Evolutionary conservation across 2,888 invertebrate genomes (phyloP), one percentile per base, ranked within the genome.

Genomic region (Ecliptopera silaceata): DNA sequence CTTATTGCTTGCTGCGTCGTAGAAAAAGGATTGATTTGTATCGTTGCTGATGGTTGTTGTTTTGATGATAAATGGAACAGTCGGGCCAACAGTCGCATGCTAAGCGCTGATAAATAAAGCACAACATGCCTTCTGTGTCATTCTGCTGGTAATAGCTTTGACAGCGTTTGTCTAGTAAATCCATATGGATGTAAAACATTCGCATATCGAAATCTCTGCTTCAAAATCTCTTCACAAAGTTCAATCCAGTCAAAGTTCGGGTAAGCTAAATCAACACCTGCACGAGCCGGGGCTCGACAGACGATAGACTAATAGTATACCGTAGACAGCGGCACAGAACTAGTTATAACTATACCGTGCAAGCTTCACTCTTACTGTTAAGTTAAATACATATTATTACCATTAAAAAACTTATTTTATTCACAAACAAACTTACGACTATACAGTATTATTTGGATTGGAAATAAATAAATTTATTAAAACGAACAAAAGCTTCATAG

Each of bases 11-110:
- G 59, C 55, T 60, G 55, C 36, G 44, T 59, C 59, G 49, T 60
- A 60, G 55, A 47, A 56, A 61, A 59, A 56, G 48, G 56, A 60
- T 60, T 56, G 61, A 58, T 65, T 50, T 39, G 26, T 44, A 52
- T 56, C 55, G 26, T 48, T 52, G 51, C 29, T 46, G 49, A 50
- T 39, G 42, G 49, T 48, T 51, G 42, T 52, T 52, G 36, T 57
- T 52, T 5, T 43, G 29, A 43, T 46, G 47, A 56, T 12, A 36
- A 48, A 47, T 36, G 26, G 41, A 41, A 8, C 12, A 36, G 31
- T 29, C 41, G 2, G 32, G 15, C 17, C 18, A 38, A 17, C 32
- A n/a, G 22, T 57, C 32, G 57, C 57, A 57, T 52, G 57, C 18
- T 32, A 39, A 43, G n/a, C 26, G 18, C 38, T 52, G 43, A 39